Evolutionary conservation across 2,113 vertebrate species (phyloP).

Genomic region (Apteryx mantelli): DNA sequence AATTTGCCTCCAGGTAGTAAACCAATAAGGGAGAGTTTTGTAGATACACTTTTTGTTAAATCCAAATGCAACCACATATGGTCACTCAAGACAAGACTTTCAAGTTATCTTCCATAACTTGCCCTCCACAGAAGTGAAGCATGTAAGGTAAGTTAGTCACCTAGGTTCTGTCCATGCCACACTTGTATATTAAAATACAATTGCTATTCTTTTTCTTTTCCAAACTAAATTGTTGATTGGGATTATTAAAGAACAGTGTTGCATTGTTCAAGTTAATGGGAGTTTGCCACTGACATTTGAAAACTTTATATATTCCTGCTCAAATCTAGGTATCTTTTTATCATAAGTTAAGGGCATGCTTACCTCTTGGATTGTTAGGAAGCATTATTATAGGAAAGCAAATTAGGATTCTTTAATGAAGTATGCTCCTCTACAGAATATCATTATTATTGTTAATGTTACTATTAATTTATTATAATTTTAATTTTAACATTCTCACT

Average conservation of each 20-base stretch:
- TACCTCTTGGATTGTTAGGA: neutral
- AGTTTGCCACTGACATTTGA: neutral
- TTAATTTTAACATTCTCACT: neutral
- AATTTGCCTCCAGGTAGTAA: neutral
- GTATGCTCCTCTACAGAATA: neutral
- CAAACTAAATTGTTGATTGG: neutral
- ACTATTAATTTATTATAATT: neutral
- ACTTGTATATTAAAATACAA: neutral
- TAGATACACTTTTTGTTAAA: neutral
- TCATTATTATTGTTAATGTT: neutral
- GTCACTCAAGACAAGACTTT: neutral
- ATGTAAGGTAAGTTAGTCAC: neutral
- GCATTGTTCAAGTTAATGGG: neutral
- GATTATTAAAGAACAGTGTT: neutral
- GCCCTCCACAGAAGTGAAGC: neutral
- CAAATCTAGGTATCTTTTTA: neutral
- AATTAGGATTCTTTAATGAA: neutral
- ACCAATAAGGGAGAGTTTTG: neutral
- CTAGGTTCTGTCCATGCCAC: neutral
- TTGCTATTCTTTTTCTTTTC: neutral
- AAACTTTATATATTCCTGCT: neutral
- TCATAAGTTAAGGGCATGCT: neutral
- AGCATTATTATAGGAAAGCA: neutral
- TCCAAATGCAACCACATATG: neutral
- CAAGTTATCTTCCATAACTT: neutral